These are phyloP conservation scores for Andinoacara biseriatus DNA, from an alignment of 2,113 vertebrate species.

Conservation along the genomic window DNA sequence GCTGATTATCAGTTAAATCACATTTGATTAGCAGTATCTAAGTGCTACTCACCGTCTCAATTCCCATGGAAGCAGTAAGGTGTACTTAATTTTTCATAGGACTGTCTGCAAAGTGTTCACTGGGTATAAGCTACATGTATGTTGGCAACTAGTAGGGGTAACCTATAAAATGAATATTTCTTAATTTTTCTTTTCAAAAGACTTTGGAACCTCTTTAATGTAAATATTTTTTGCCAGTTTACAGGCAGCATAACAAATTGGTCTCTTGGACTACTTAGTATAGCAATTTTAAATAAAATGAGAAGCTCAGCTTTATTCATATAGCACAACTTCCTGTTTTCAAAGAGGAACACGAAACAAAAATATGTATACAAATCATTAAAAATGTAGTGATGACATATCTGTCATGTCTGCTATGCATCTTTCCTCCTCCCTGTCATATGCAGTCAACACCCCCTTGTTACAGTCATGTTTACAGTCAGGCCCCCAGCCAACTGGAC, in stretches of 20 bases:
- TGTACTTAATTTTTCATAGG: background rate
- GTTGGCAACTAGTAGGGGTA: background rate
- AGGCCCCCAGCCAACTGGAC: slow-evolving; percentile 31
- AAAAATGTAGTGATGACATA: background rate
- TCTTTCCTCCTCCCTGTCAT: slow-evolving; percentile 10
- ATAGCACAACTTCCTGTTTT: background rate
- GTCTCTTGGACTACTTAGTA: background rate
- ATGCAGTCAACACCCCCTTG: slow-evolving; percentile 20
- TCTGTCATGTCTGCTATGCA: background rate
- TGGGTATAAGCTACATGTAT: background rate
- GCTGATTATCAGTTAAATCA: background rate
- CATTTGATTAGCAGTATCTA: background rate
- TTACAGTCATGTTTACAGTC: slow-evolving; percentile 51
- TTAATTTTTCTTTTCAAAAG: too few relatives aligned
- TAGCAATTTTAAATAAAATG: background rate
- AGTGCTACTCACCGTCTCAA: background rate
- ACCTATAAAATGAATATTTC: background rate
- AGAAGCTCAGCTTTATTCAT: background rate
- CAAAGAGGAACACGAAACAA: background rate
- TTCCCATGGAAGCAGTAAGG: background rate
- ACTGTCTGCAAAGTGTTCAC: background rate
- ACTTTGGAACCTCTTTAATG: background rate
- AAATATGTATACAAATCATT: background rate
- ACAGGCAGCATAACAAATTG: background rate
- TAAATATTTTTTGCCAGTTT: background rate